Percentiles rank a stretch among this genome's conserved stretches.
These are phyloP conservation scores for Sphenopsis melanotis DNA, from an alignment of 2,797 vertebrate species.

Conservation along the genomic window DNA sequence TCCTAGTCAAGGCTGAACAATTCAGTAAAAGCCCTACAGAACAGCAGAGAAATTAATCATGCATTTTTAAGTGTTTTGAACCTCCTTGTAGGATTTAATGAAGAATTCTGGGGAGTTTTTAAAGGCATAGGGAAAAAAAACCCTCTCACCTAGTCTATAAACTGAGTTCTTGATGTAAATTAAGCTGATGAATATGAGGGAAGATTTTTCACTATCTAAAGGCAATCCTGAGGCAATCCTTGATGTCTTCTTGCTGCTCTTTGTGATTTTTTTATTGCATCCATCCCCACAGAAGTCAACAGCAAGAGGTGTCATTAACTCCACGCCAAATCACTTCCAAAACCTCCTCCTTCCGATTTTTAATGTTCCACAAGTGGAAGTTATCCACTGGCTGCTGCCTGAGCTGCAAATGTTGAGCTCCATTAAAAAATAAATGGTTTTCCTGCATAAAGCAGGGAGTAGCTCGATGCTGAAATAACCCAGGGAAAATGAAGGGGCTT, in stretches of 20 bases:
- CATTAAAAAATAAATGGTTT: slow-evolving; percentile 52
- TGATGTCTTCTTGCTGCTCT: neutral
- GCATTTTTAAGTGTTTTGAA: slow-evolving; percentile 51
- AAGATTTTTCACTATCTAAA: neutral
- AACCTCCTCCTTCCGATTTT: neutral
- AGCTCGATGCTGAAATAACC: neutral
- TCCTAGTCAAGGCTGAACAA: slow-evolving; percentile 47
- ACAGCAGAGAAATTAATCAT: slow-evolving; percentile 48
- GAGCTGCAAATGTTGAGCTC: neutral
- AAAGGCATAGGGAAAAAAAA: neutral
- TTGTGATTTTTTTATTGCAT: neutral
- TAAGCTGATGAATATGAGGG: neutral
- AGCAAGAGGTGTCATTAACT: slow-evolving; percentile 7
- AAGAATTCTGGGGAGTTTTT: slow-evolving; percentile 29
- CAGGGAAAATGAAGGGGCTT: neutral
- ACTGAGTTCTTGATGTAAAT: neutral
- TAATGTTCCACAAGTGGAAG: slow-evolving; percentile 6
- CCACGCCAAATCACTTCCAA: neutral
- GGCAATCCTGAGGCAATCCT: neutral
- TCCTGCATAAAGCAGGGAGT: neutral
- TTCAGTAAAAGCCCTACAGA: slow-evolving; percentile 40
- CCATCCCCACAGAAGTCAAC: neutral
- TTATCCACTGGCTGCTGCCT: neutral
- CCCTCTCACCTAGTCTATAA: neutral
- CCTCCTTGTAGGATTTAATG: slow-evolving; percentile 29